Conservation (phyloP, 35 echinoderm and acorn worm genomes). For the Acanthaster planci region DNA sequence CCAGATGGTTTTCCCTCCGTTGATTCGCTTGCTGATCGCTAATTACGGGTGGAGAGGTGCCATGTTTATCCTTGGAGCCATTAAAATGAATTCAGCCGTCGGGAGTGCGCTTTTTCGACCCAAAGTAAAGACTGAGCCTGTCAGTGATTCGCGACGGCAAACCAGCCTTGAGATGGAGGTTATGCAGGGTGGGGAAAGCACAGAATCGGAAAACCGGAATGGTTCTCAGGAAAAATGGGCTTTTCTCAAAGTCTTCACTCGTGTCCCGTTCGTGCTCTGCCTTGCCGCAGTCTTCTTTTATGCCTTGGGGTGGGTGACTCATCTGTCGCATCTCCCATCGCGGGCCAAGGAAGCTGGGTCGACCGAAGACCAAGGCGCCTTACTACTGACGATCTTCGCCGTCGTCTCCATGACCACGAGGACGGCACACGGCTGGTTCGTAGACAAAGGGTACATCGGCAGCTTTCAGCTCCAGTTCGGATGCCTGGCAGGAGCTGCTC, state of each 20-base stretch:
- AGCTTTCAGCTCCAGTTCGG: not conserved
- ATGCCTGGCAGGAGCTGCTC: not conserved
- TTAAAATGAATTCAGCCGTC: conserved; percentile 24
- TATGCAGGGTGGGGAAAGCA: no score
- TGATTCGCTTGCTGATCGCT: conserved; percentile 27
- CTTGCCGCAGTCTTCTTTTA: not conserved
- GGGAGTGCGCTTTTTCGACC: conserved; percentile 43
- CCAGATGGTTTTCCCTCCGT: conserved; percentile 39
- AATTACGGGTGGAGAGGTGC: conserved; percentile 61
- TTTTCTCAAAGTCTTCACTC: not conserved
- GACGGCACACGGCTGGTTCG: not conserved
- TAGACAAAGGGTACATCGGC: not conserved
- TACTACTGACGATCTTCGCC: not conserved
- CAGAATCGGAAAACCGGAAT: no score
- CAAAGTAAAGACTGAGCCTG: not conserved
- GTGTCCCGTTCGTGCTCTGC: not conserved
- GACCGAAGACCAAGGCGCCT: not conserved
- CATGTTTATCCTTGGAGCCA: conserved; percentile 31
- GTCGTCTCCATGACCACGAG: not conserved
- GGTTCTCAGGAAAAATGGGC: no score
- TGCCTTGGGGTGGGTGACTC: not conserved
- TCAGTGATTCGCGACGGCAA: not conserved
- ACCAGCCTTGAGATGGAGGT: not conserved
- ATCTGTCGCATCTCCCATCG: conserved; percentile 1
- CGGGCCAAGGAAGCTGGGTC: not conserved